A percentile compares a stretch with the other conserved stretches of the same genome.
These are phyloP conservation scores for Poeciliopsis presidionis DNA, from an alignment of 2,797 vertebrate species.

Conservation along the genomic window DNA sequence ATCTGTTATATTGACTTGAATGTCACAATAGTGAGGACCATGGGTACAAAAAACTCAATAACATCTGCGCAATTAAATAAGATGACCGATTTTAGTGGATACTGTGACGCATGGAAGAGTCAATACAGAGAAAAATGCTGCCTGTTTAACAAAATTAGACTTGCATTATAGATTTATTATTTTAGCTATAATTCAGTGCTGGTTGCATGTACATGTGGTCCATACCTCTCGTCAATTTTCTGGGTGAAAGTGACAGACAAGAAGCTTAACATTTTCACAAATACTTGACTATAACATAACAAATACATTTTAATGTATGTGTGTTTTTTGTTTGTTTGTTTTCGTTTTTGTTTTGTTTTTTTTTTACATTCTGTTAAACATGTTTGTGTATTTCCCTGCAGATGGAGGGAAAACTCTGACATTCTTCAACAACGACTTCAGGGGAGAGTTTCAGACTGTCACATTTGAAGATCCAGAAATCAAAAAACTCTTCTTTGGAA, in stretches of 20 bases:
- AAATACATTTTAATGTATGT: background rate
- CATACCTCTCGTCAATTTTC: background rate
- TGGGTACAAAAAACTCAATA: background rate
- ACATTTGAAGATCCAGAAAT: conserved; percentile 94
- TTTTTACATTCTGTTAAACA: background rate
- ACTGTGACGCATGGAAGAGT: background rate
- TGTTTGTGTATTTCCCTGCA: conserved; percentile 56
- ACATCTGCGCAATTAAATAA: background rate
- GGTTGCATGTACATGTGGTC: too few species aligned
- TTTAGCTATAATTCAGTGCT: background rate
- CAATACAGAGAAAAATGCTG: background rate
- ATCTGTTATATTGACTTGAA: background rate
- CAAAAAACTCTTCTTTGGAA: conserved; percentile 93
- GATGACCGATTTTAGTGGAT: background rate
- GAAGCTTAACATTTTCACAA: background rate
- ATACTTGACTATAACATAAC: background rate
- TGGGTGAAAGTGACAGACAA: background rate
- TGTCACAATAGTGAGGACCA: background rate
- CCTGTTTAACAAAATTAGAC: background rate
- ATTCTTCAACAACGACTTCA: conserved; percentile 95
- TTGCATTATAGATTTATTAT: background rate
- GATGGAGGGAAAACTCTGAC: conserved; percentile 94
- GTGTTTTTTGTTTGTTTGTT: too few species aligned
- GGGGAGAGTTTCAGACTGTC: conserved; percentile 91
- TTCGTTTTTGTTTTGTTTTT: too few species aligned